phyloP scores from a whole-genome alignment of 1,140 invertebrate genomes.

The Coptotermes formosanus region DNA sequence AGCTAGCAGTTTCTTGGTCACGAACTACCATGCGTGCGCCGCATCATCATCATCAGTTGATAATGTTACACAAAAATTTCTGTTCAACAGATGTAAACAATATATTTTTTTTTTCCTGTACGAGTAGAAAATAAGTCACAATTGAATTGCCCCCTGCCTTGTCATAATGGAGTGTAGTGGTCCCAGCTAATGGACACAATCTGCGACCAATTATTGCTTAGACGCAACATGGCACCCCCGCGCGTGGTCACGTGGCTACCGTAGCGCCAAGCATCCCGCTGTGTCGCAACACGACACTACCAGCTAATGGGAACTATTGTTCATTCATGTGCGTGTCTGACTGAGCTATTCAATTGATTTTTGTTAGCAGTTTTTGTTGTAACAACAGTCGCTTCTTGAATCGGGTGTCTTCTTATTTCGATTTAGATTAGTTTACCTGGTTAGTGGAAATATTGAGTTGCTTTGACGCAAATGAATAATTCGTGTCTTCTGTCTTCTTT shows the following conservation, averaged over 20 bases:
- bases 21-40: not conserved
- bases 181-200: slow-evolving; percentile 10
- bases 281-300: not conserved
- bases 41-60: not conserved
- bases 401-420: too few relatives aligned
- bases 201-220: slow-evolving; percentile 7
- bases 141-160: not conserved
- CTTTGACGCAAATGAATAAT: too few relatives aligned
- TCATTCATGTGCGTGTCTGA: not conserved
- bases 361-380: not conserved
- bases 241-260: not conserved
- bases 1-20: not conserved
- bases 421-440: too few relatives aligned
- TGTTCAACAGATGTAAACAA: not conserved
- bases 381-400: not conserved
- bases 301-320: slow-evolving; percentile 1
- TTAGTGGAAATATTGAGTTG: too few relatives aligned
- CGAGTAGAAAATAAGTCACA: not conserved
- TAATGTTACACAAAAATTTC: not conserved
- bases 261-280: slow-evolving; percentile 16
- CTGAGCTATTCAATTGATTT: not conserved
- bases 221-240: not conserved
- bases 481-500: too few relatives aligned
- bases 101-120: too few relatives aligned
- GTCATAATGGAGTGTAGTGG: not conserved